Percentiles rank a stretch among this genome's conserved stretches.
Conservation (phyloP, 2,113 vertebrate genomes). For the Mirounga angustirostris region DNA sequence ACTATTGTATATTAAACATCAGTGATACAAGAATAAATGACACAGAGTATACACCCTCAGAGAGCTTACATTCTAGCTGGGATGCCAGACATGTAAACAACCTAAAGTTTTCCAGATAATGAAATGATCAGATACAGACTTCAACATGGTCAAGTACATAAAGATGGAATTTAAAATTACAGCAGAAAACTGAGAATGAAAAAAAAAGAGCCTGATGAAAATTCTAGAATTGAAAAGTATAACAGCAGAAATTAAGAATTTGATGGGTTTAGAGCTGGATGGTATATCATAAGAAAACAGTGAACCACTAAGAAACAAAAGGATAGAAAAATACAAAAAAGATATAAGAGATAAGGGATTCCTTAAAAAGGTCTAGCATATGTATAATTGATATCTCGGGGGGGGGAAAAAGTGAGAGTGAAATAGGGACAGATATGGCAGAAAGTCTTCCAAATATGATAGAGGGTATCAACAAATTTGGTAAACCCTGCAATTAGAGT, state of each 20-base stretch:
- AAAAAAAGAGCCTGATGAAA: not conserved
- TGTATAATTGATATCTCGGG: not conserved
- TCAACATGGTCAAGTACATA: not conserved
- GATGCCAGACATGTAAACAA: not conserved
- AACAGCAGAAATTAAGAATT: conserved; percentile 14
- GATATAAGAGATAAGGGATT: not conserved
- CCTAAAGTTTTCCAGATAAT: not conserved
- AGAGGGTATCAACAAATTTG: not conserved
- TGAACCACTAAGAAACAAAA: not conserved
- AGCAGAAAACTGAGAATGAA: conserved; percentile 23
- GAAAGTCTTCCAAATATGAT: not conserved
- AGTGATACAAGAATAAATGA: not conserved
- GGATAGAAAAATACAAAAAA: conserved; percentile 3
- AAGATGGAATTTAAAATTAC: not conserved
- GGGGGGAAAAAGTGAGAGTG: not conserved
- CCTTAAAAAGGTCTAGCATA: not conserved
- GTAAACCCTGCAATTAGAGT: not conserved
- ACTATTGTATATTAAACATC: not conserved
- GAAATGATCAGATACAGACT: not conserved
- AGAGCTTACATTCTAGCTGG: not conserved
- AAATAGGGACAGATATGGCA: not conserved
- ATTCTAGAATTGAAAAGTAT: conserved; percentile 31
- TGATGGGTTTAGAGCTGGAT: conserved; percentile 10
- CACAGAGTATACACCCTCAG: not conserved
- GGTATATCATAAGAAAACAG: not conserved